Conservation (phyloP, 2,113 vertebrate genomes). For the Apeltes quadracus region DNA sequence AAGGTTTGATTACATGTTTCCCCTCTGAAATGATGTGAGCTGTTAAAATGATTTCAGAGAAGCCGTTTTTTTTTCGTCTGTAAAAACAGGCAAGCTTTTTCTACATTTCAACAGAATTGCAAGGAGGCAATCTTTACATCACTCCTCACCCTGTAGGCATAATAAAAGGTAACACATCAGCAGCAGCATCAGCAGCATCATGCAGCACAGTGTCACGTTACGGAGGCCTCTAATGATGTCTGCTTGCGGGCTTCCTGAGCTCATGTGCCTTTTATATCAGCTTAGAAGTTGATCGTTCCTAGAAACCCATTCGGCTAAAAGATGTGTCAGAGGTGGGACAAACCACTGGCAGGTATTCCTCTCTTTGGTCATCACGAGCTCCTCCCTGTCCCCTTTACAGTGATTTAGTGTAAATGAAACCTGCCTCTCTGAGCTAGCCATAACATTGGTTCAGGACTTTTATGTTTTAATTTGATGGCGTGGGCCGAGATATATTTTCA, state of each 20-base stretch:
- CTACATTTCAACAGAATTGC: not conserved
- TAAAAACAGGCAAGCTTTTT: not conserved
- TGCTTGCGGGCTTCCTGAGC: slow-evolving; percentile 18
- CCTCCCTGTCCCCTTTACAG: slow-evolving; percentile 22
- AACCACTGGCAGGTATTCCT: slow-evolving; percentile 18
- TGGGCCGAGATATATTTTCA: slow-evolving; percentile 5
- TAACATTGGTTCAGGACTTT: slow-evolving; percentile 48
- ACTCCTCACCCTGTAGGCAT: slow-evolving; percentile 14
- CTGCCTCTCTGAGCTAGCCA: slow-evolving; percentile 16
- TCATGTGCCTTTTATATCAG: slow-evolving; percentile 40
- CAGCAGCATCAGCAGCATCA: not conserved
- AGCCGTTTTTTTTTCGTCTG: no score
- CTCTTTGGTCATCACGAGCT: slow-evolving; percentile 31
- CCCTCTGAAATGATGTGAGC: not conserved
- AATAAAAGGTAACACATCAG: slow-evolving; percentile 26
- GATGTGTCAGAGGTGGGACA: slow-evolving; percentile 22
- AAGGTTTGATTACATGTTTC: slow-evolving; percentile 4
- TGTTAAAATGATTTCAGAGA: not conserved
- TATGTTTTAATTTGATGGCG: slow-evolving; percentile 32
- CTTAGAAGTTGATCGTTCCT: slow-evolving; percentile 21
- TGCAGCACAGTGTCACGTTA: slow-evolving; percentile 25
- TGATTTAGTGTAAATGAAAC: slow-evolving; percentile 51
- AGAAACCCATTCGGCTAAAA: slow-evolving; percentile 16
- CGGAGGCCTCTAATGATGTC: slow-evolving; percentile 15
- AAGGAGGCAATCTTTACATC: not conserved